Conservation (phyloP, 1,140 invertebrate genomes). For the Odontomachus brunneus region DNA sequence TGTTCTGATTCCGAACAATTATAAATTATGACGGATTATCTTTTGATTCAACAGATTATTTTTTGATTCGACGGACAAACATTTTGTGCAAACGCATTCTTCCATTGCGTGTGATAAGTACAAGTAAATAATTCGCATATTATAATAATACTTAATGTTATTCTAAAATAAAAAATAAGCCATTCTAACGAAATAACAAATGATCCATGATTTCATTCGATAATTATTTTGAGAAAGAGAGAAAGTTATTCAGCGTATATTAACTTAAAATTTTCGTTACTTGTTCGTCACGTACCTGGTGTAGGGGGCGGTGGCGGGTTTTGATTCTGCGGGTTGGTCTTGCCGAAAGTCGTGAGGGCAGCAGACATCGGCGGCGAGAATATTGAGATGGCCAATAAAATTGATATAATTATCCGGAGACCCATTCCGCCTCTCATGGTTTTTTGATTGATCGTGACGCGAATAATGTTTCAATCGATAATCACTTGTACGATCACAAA, state of each 20-base stretch:
- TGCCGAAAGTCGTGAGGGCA: constrained; percentile 89
- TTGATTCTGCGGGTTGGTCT: constrained; percentile 86
- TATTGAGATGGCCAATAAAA: constrained; percentile 71
- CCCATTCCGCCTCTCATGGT: constrained; percentile 73
- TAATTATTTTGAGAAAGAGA: no score
- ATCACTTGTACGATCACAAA: constrained; percentile 49
- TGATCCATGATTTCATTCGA: no score
- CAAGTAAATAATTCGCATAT: no score
- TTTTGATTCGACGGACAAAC: no score
- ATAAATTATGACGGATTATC: no score
- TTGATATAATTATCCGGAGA: constrained; percentile 71
- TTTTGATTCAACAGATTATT: no score
- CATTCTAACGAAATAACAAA: neutral
- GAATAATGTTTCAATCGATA: constrained; percentile 10
- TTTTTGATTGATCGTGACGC: neutral
- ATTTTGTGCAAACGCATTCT: no score
- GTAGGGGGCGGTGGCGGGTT: constrained; percentile 85
- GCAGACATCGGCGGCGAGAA: constrained; percentile 85
- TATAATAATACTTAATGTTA: no score
- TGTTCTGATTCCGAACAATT: no score
- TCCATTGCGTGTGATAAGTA: no score
- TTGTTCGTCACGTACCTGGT: constrained; percentile 84
- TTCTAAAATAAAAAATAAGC: no score
- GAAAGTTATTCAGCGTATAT: no score
- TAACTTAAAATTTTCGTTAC: constrained; percentile 17